Evolutionary conservation across 2,797 vertebrate species (phyloP).

Genomic region (Leptodactylus fallax): DNA sequence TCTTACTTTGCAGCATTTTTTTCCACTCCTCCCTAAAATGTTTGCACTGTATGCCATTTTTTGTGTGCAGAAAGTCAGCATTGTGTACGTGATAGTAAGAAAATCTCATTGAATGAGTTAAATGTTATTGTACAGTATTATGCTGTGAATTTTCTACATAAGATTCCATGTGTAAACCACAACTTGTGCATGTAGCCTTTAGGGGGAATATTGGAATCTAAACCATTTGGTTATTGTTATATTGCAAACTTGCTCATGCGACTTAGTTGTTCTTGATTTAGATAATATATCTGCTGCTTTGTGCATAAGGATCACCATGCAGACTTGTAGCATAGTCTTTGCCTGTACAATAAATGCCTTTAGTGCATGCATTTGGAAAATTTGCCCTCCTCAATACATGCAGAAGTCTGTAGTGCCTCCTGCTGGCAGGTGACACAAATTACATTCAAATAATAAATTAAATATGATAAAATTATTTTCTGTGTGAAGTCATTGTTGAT

Average conservation of each 20-base stretch:
- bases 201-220: neutral
- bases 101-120: too few species aligned
- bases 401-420: conserved; percentile 19
- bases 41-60: too few species aligned
- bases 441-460: conserved; percentile 13
- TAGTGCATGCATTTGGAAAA: neutral
- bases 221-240: neutral
- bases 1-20: too few species aligned
- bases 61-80: too few species aligned
- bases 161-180: too few species aligned
- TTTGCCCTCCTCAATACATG: neutral
- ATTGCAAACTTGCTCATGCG: neutral
- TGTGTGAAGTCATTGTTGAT: neutral
- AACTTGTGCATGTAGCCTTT: too few species aligned
- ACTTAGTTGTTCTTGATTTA: neutral
- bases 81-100: too few species aligned
- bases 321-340: neutral
- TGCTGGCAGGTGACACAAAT: conserved; percentile 42
- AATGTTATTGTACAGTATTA: too few species aligned
- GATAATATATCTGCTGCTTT: neutral
- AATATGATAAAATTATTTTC: neutral
- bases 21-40: too few species aligned
- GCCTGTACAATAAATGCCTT: neutral
- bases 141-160: too few species aligned
- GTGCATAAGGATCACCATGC: neutral